These are phyloP conservation scores for Drosophila greeni DNA, from an alignment of 2,888 invertebrate genomes.

Conservation along the genomic window DNA sequence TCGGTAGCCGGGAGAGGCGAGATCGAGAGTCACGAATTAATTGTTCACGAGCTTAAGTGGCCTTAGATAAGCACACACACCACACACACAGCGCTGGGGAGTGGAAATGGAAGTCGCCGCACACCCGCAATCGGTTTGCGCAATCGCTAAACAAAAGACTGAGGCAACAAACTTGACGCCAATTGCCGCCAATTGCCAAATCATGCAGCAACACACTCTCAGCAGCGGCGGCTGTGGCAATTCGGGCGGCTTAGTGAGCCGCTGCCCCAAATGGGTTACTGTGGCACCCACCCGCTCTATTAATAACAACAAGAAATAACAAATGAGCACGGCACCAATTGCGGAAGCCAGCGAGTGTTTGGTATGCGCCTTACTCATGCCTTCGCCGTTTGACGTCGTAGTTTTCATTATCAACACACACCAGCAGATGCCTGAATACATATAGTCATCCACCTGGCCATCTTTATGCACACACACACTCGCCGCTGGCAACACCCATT, in stretches of 20 bases:
- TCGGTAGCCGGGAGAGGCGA: slow-evolving; percentile 53
- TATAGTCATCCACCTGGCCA: slow-evolving; percentile 2
- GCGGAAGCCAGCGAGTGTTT: slow-evolving; percentile 39
- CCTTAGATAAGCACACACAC: slow-evolving; percentile 46
- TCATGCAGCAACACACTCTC: slow-evolving; percentile 48
- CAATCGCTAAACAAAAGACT: slow-evolving; percentile 68
- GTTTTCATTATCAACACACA: slow-evolving; percentile 64
- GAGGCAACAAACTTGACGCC: slow-evolving; percentile 70
- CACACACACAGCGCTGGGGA: slow-evolving; percentile 13
- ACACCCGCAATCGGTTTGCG: slow-evolving; percentile 50
- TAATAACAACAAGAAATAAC: slow-evolving; percentile 7
- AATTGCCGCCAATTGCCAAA: slow-evolving; percentile 62
- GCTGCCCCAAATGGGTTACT: slow-evolving; percentile 53
- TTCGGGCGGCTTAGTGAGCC: slow-evolving; percentile 21
- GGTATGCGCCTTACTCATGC: slow-evolving; percentile 63
- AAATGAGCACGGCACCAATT: slow-evolving; percentile 24
- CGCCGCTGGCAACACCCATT: slow-evolving; percentile 37
- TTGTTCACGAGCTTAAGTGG: slow-evolving; percentile 34
- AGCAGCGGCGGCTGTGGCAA: slow-evolving; percentile 14
- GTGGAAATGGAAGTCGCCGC: slow-evolving; percentile 4
- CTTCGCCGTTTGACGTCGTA: slow-evolving; percentile 29
- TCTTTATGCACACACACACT: slow-evolving; percentile 5
- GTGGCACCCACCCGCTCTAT: slow-evolving; percentile 36
- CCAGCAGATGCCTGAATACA: neutral
- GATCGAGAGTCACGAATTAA: slow-evolving; percentile 50